These are phyloP conservation scores for Acanthiza pusilla DNA, from an alignment of 2,797 vertebrate species.

Conservation along the genomic window DNA sequence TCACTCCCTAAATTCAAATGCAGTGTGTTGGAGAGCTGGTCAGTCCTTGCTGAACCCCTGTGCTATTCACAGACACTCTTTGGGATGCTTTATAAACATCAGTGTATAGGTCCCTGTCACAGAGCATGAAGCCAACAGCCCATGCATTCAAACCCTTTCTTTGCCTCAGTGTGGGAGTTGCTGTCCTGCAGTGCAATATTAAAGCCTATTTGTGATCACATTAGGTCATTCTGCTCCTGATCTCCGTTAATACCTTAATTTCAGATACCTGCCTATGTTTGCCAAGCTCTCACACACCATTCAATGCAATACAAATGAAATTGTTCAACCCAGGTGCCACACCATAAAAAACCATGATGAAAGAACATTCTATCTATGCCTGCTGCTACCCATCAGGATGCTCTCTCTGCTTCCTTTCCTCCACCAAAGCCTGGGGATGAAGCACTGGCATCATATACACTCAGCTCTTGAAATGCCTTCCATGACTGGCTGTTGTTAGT, in stretches of 20 bases:
- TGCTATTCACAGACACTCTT: not conserved
- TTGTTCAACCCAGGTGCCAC: not conserved
- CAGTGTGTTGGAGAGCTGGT: not conserved
- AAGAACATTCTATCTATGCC: not conserved
- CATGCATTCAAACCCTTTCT: accelerated
- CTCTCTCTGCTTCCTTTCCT: not conserved
- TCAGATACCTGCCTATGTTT: not conserved
- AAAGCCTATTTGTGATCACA: not conserved
- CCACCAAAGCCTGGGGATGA: not conserved
- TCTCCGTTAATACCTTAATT: not conserved
- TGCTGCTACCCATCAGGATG: not conserved
- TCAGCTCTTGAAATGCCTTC: not conserved
- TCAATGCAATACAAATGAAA: not conserved
- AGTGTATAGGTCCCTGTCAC: not conserved
- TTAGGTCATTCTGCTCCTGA: not conserved
- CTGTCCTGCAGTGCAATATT: not conserved
- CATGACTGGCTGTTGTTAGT: not conserved
- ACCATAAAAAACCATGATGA: not conserved
- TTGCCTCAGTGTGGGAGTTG: not conserved
- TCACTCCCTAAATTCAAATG: not conserved
- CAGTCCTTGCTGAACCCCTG: not conserved
- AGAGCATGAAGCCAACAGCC: not conserved
- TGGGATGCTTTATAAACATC: not conserved
- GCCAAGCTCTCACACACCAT: not conserved
- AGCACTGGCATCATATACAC: not conserved